A percentile compares a stretch with the other conserved stretches of the same genome.
Conservation (phyloP, 1,140 invertebrate species). For the Mya arenaria region DNA sequence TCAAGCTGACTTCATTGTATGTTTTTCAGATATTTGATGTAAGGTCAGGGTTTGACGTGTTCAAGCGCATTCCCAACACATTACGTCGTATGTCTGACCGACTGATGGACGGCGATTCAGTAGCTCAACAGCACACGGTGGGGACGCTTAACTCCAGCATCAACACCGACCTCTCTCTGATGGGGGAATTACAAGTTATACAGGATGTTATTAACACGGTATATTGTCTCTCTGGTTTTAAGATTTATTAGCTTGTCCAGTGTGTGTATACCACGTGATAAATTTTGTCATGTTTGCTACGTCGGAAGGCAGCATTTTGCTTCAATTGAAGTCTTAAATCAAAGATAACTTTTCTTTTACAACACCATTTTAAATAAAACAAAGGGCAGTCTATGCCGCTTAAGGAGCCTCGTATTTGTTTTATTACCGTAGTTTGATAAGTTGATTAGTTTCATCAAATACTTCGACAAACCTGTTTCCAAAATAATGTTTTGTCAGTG, state of each 20-base stretch:
- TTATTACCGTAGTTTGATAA: no score
- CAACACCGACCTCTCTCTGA: conserved; percentile 68
- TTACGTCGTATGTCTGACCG: conserved; percentile 66
- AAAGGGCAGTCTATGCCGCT: no score
- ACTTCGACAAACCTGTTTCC: no score
- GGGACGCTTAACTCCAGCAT: conserved; percentile 72
- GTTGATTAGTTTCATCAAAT: no score
- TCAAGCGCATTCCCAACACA: conserved; percentile 73
- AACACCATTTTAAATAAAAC: no score
- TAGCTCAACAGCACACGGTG: conserved; percentile 59
- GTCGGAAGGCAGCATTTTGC: neutral
- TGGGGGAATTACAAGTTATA: conserved; percentile 77
- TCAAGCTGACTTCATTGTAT: no score
- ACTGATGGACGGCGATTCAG: conserved; percentile 70
- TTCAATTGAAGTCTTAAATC: no score
- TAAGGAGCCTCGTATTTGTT: no score
- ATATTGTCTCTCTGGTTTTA: conserved; percentile 54
- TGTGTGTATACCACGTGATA: neutral
- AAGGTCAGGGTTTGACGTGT: conserved; percentile 72
- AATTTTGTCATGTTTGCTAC: neutral
- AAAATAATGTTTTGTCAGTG: no score
- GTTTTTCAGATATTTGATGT: conserved; percentile 77
- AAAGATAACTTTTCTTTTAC: no score
- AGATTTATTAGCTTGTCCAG: no score
- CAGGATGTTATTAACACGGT: conserved; percentile 75